These are phyloP conservation scores for Eupithecia dodoneata DNA, from an alignment of 2,888 invertebrate species.

Conservation along the genomic window DNA sequence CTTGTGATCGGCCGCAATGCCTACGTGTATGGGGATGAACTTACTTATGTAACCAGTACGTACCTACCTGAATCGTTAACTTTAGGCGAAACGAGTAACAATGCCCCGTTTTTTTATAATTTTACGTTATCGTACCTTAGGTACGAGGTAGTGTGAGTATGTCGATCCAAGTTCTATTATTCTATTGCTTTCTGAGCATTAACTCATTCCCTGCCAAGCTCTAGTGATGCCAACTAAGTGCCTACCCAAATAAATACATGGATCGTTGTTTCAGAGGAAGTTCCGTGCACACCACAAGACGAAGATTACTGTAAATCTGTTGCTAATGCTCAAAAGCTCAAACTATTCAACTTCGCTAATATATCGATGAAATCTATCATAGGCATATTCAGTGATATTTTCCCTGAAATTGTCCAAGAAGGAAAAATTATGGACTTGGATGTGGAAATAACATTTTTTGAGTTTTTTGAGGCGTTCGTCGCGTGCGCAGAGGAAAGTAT, in stretches of 20 bases:
- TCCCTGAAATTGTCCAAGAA: constrained; percentile 72
- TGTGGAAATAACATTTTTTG: constrained; percentile 83
- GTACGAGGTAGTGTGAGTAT: no score
- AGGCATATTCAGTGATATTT: constrained; percentile 69
- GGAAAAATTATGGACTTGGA: constrained; percentile 75
- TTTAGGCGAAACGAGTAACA: background rate
- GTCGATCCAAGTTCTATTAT: background rate
- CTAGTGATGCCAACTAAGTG: background rate
- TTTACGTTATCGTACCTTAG: background rate
- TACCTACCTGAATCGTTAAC: background rate
- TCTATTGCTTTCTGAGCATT: background rate
- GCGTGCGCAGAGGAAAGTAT: constrained; percentile 72
- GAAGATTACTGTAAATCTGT: constrained; percentile 29
- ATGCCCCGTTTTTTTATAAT: background rate
- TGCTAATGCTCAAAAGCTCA: constrained; percentile 29
- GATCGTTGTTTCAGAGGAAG: constrained; percentile 53
- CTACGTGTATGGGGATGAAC: constrained; percentile 68
- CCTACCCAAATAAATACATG: background rate
- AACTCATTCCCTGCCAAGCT: background rate
- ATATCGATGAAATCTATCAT: constrained; percentile 65
- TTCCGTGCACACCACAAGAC: constrained; percentile 36
- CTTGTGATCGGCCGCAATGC: constrained; percentile 64
- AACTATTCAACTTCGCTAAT: constrained; percentile 70
- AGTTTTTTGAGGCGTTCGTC: constrained; percentile 85
- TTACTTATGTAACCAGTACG: constrained; percentile 60